phyloP scores from a whole-genome alignment of 1,140 invertebrate species.

The Oncopeltus fasciatus region DNA sequence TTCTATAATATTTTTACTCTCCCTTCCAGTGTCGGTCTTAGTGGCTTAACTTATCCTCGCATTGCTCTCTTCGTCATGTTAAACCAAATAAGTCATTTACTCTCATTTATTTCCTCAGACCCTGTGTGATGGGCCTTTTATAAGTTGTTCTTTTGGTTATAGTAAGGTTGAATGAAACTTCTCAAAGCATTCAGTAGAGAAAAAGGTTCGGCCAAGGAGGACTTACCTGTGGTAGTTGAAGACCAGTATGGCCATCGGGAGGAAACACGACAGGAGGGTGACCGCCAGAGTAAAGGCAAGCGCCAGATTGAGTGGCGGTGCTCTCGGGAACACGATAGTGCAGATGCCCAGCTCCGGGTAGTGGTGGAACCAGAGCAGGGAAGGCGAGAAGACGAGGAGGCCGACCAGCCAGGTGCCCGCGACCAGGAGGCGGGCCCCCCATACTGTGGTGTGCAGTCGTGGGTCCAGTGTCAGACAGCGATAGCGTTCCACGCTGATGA shows the following conservation, averaged over 20 bases:
- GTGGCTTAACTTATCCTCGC: too few relatives aligned
- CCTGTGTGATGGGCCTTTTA: too few relatives aligned
- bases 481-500: slow-evolving; percentile 43
- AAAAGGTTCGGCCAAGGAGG: too few relatives aligned
- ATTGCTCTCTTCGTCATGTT: too few relatives aligned
- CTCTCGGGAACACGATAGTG: slow-evolving; percentile 40
- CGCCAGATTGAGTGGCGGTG: slow-evolving; percentile 33
- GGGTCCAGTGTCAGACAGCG: slow-evolving; percentile 39
- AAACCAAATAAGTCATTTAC: too few relatives aligned
- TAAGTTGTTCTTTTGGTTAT: too few relatives aligned
- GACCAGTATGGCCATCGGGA: slow-evolving; percentile 40
- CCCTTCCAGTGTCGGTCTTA: too few relatives aligned
- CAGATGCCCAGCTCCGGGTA: slow-evolving; percentile 30
- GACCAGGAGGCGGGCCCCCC: slow-evolving; percentile 30
- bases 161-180: too few relatives aligned
- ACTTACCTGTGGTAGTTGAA: slow-evolving; percentile 35
- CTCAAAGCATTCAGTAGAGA: too few relatives aligned
- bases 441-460: slow-evolving; percentile 18
- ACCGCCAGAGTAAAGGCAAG: slow-evolving; percentile 39
- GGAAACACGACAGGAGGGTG: slow-evolving; percentile 35
- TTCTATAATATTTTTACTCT: too few relatives aligned
- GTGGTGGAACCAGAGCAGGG: slow-evolving; percentile 37
- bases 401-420: slow-evolving; percentile 36
- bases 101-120: too few relatives aligned
- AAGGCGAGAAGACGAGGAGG: slow-evolving; percentile 36